Percentiles rank a stretch among this genome's conserved stretches.
These are phyloP conservation scores for Platyscapa corneri DNA, from an alignment of 1,140 invertebrate genomes.

Conservation along the genomic window DNA sequence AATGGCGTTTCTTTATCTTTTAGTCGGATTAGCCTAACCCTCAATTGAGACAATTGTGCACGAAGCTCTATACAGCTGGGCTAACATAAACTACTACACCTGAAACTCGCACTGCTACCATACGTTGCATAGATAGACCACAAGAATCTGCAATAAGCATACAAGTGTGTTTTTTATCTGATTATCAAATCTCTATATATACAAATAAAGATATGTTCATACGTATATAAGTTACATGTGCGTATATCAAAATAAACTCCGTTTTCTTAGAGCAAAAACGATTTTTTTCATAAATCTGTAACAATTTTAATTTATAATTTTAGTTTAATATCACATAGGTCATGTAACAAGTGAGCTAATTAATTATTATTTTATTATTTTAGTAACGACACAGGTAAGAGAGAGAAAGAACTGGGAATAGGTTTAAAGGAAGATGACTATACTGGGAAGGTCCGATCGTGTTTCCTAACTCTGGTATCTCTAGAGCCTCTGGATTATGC, in stretches of 20 bases:
- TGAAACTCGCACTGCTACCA: neutral
- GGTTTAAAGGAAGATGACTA: conserved; percentile 11
- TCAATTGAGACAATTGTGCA: neutral
- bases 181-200: no score
- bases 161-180: neutral
- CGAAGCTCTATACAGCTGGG: neutral
- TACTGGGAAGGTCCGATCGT: conserved; percentile 62
- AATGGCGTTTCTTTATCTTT: neutral
- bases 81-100: neutral
- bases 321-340: no score
- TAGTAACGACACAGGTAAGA: neutral
- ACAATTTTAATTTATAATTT: no score
- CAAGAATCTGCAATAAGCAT: neutral
- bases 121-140: neutral
- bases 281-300: neutral
- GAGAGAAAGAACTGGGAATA: neutral
- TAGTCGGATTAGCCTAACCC: neutral
- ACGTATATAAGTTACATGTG: no score
- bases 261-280: neutral
- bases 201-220: no score
- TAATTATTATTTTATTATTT: no score
- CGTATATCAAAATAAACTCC: neutral
- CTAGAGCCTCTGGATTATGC: conserved; percentile 68
- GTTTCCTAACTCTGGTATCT: conserved; percentile 67
- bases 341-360: no score